A percentile compares a stretch with the other conserved stretches of the same genome.
These are phyloP conservation scores for Galerucella calmariensis DNA, from an alignment of 2,888 invertebrate species.

Conservation along the genomic window DNA sequence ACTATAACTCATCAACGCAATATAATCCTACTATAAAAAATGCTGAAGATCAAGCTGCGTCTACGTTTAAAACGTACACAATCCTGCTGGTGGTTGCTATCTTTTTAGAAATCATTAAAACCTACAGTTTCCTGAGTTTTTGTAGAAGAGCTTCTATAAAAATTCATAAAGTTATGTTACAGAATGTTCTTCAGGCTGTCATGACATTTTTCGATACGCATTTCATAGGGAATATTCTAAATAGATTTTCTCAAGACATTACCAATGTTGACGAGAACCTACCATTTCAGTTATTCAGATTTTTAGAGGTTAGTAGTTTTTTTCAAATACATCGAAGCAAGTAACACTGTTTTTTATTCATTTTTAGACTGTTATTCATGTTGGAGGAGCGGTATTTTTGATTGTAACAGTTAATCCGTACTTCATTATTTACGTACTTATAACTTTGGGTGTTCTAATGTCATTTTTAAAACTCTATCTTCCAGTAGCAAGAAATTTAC, in stretches of 20 bases:
- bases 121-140: slow-evolving; percentile 76
- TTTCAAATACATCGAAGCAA: too few species aligned
- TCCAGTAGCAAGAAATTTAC: slow-evolving; percentile 55
- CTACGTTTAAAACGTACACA: slow-evolving; percentile 46
- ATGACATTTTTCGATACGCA: slow-evolving; percentile 57
- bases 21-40: slow-evolving; percentile 29
- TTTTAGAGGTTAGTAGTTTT: slow-evolving; percentile 46
- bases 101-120: slow-evolving; percentile 40
- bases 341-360: background rate
- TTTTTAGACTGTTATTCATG: slow-evolving; percentile 46
- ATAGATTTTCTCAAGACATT: slow-evolving; percentile 57
- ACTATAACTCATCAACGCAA: background rate
- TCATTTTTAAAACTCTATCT: slow-evolving; percentile 49
- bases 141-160: slow-evolving; percentile 74
- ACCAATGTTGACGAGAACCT: slow-evolving; percentile 54
- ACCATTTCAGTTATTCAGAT: slow-evolving; percentile 48
- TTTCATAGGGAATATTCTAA: slow-evolving; percentile 57
- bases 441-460: slow-evolving; percentile 48
- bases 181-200: slow-evolving; percentile 50
- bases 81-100: slow-evolving; percentile 42
- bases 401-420: slow-evolving; percentile 49
- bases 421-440: slow-evolving; percentile 48
- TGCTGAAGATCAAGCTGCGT: slow-evolving; percentile 34
- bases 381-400: slow-evolving; percentile 45
- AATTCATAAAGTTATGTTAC: slow-evolving; percentile 54